Base-by-base conservation (phyloP, 2,113 vertebrate genomes). In the Acanthochromis polyacanthus region DNA sequence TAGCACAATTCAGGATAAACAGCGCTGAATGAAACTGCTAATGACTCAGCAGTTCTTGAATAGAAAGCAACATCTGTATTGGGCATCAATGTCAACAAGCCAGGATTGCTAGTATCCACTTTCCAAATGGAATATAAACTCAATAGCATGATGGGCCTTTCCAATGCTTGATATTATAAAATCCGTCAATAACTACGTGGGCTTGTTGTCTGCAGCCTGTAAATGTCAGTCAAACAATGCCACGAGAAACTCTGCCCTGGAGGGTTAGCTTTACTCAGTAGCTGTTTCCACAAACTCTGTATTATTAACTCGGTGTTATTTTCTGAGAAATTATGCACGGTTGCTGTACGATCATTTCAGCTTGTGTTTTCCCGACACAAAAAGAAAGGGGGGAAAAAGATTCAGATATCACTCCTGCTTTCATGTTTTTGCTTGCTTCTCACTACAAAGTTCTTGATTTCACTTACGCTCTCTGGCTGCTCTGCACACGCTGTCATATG, bases 381-480 rank as follows among this genome's bases (percentile, higher is more conserved):
- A 28, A 53, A 25, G 5, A 14, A 2, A 3, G 3, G 3, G 7
- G 7, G 1, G 10, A 36, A 36, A 36, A 36, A 36, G 32, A 43
- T 43, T 3, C 12, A 20, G 16, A 20, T 51, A 9, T n/a, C 17
- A 51, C 1, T 43, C 15, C 40, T 6, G 16, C 52, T 65, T 50
- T 23, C 9, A 45, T 53, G n/a, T 71, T n/a, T 51, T 52, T 52
- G 3, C 10, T 52, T 22, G 38, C 32, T 12, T 40, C 16, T 16
- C n/a, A 11, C 7, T 32, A 1, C 45, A 65, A 53, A 50, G 48
- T 71, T 63, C 45, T 52, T 28, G n/a, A 30, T 63, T 68, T 36
- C 7, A 4, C 58, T 73, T 22, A 28, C 17, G 4, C 36, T 43
- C 14, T 40, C 17, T 5, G 1, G 22, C 48, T 3, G 5, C 23